Conservation (phyloP, 2,888 invertebrate genomes). For the Adelphocoris suturalis region DNA sequence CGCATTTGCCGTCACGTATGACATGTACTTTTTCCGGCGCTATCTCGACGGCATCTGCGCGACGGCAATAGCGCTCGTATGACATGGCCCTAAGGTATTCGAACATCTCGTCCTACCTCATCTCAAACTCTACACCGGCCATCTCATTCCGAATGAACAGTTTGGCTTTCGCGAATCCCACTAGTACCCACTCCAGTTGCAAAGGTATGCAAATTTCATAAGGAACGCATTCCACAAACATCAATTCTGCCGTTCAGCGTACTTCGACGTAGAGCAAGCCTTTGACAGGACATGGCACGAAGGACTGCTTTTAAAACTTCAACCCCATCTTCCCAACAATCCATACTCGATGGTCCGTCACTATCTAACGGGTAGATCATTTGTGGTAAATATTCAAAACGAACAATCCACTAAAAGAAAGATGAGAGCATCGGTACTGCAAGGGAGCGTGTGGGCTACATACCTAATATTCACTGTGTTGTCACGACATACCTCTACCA, state of each 20-base stretch:
- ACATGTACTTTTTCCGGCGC: too few relatives aligned
- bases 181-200: neutral
- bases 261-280: conserved; percentile 24
- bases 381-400: neutral
- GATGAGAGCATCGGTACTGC: neutral
- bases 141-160: neutral
- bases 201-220: neutral
- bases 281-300: conserved; percentile 20
- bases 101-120: neutral
- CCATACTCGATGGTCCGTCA: neutral
- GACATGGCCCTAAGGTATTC: neutral
- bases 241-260: conserved; percentile 4
- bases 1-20: too few relatives aligned
- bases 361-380: neutral
- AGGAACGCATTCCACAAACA: neutral
- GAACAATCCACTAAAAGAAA: neutral
- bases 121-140: neutral
- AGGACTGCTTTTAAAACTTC: neutral
- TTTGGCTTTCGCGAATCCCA: neutral
- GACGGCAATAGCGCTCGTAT: too few relatives aligned
- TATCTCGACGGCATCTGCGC: too few relatives aligned
- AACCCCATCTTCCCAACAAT: too few relatives aligned
- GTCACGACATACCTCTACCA: neutral
- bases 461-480: neutral
- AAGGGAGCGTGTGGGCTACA: neutral